Conservation (phyloP, 2,888 invertebrate genomes). For the Cacoxenus indagator region DNA sequence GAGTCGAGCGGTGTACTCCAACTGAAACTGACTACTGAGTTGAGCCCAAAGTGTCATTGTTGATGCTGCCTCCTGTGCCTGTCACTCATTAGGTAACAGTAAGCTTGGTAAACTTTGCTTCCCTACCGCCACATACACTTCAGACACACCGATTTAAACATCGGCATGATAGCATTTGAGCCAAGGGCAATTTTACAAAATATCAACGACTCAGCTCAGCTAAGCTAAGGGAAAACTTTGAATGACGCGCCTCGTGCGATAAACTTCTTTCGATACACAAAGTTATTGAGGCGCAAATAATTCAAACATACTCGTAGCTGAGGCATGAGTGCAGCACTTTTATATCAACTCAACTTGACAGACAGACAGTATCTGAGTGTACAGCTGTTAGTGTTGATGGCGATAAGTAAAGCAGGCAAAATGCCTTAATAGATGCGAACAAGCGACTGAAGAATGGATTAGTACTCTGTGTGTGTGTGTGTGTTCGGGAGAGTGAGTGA, state of each 20-base stretch:
- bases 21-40: too few relatives aligned
- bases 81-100: background rate
- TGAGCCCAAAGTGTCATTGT: too few relatives aligned
- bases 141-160: background rate
- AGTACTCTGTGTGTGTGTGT: constrained; percentile 38
- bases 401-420: background rate
- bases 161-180: background rate
- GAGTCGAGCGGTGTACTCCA: too few relatives aligned
- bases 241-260: constrained; percentile 55
- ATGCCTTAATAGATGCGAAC: constrained; percentile 14
- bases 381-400: background rate
- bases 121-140: background rate
- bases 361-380: background rate
- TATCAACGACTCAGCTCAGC: constrained; percentile 22
- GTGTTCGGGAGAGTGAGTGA: too few relatives aligned
- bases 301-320: constrained; percentile 20
- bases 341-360: constrained; percentile 1
- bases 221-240: constrained; percentile 45
- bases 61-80: too few relatives aligned
- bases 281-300: constrained; percentile 59
- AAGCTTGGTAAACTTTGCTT: background rate
- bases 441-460: background rate
- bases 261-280: constrained; percentile 54
- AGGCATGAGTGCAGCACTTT: background rate
- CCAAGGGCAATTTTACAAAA: constrained; percentile 50